Evolutionary conservation across 2,797 vertebrate species (phyloP).

Genomic region (Channallabes apus): DNA sequence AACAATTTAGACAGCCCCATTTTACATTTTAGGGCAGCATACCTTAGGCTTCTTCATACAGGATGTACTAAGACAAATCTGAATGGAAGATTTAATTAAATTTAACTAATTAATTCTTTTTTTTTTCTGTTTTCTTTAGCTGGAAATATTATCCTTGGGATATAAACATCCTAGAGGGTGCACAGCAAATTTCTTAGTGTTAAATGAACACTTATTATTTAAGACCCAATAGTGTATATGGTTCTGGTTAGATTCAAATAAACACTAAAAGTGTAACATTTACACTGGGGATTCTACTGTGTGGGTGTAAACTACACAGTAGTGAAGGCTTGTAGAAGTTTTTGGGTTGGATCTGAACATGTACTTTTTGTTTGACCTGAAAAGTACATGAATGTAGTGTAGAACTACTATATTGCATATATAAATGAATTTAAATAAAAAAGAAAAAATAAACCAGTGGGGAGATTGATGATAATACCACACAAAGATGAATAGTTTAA

Average conservation of each 20-base stretch:
- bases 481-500: background rate
- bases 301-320: background rate
- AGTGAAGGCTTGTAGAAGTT: background rate
- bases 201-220: too few species aligned
- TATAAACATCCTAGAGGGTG: background rate
- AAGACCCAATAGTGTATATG: too few species aligned
- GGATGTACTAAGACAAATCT: background rate
- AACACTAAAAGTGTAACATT: too few species aligned
- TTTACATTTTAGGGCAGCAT: constrained; percentile 20
- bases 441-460: background rate
- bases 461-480: background rate
- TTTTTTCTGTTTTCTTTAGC: background rate
- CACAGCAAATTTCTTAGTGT: too few species aligned
- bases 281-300: too few species aligned
- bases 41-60: background rate
- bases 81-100: background rate
- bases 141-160: background rate
- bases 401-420: background rate
- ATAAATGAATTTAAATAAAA: background rate
- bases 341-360: background rate
- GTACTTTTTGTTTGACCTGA: too few species aligned
- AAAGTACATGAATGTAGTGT: background rate
- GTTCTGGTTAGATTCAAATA: too few species aligned
- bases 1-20: constrained; percentile 38
- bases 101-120: background rate